Conservation (phyloP, 37 sponge, comb jelly and placozoan species). For the Chondrilla cf. caribensis region DNA sequence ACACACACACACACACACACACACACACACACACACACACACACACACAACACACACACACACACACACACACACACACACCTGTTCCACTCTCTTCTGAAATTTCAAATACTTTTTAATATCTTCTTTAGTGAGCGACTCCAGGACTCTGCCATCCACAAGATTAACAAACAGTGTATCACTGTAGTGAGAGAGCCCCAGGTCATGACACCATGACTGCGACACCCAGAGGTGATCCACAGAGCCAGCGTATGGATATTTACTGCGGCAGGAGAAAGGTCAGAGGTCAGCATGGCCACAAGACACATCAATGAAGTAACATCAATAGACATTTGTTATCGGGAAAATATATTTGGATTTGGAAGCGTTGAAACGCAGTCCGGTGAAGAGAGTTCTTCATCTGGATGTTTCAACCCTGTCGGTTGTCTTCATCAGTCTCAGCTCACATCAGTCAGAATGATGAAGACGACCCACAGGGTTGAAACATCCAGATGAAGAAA, state of each 20-base stretch:
- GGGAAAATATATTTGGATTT: not conserved
- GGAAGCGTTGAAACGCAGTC: too few relatives aligned
- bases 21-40: too few relatives aligned
- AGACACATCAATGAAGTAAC: not conserved
- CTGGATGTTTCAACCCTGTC: too few relatives aligned
- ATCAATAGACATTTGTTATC: not conserved
- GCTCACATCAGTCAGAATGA: too few relatives aligned
- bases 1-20: too few relatives aligned
- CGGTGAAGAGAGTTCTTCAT: too few relatives aligned
- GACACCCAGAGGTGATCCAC: slow-evolving; percentile 88
- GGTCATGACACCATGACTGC: slow-evolving; percentile 57
- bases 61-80: not conserved
- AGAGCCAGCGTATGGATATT: slow-evolving; percentile 63
- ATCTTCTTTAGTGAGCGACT: slow-evolving; percentile 77
- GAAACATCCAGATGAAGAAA: too few relatives aligned
- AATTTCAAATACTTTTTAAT: slow-evolving; percentile 71
- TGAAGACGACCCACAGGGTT: too few relatives aligned
- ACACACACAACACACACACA: not conserved
- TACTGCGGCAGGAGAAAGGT: slow-evolving; percentile 23
- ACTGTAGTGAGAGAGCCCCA: slow-evolving; percentile 70
- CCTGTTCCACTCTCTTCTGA: slow-evolving; percentile 1
- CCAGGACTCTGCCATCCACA: slow-evolving; percentile 85
- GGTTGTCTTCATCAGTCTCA: too few relatives aligned
- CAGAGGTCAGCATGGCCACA: not conserved
- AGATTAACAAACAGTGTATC: slow-evolving; percentile 56